Base-by-base conservation (phyloP, 2,113 vertebrate genomes). In the Cervus canadensis region DNA sequence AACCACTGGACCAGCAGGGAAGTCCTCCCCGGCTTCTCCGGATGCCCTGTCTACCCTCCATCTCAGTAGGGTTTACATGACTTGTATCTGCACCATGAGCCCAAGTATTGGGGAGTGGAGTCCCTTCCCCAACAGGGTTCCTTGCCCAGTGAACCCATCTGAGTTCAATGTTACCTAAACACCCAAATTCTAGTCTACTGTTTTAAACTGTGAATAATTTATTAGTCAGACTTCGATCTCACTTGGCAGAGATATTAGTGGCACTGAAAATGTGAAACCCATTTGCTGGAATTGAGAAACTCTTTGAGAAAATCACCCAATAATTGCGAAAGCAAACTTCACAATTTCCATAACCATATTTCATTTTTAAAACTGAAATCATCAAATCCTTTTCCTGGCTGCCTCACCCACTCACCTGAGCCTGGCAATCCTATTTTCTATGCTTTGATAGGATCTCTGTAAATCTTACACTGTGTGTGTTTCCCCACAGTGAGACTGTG, bases 361-460 rank as follows among this genome's bases (percentile, higher is more conserved):
- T 93, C 30, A 45, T 93, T 62, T n/a, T 60, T 87, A 54, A 60
- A 83, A 96, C 54, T 50, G 81, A 96, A 87, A 92, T 71, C 43
- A 90, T 52, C n/a, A 13, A 59, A 36, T 95, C 79, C 43, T 71
- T 87, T 67, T 40, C 74, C 11, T 36, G 43, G 25, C 59, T 67
- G 28, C 43, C 56, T 36, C 7, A 79, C 21, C 12, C 17, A 52
- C n/a, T 71, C 50, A 83, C n/a, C 7, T 74, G 36, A 36, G 50
- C 25, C 88, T 57, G 74, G 50, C 30, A 94, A 28, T 45, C 48
- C 50, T 78, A 14, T 57, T 56, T 79, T 64, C 81, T 57, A 74
- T 11, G 81, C 85, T 71, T 60, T 28, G 40, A 64, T 6, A 13
- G 60, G 33, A 30, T 48, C n/a, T 84, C 74, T 71, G 17, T 71